Evolutionary conservation across 2,797 vertebrate species (phyloP).

Genomic region (Spatula clypeata): DNA sequence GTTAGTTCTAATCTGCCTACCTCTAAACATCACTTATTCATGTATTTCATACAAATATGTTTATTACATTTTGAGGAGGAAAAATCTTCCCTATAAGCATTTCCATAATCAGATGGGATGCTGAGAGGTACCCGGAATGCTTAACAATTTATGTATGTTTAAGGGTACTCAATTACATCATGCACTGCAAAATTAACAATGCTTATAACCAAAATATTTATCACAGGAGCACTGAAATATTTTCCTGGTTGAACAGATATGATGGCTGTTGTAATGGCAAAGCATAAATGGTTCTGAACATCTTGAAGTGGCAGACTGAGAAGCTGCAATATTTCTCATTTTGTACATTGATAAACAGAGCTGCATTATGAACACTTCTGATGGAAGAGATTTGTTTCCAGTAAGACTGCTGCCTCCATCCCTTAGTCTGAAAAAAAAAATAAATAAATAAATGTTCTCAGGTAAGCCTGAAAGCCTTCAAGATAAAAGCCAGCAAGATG

Average conservation of each 20-base stretch:
- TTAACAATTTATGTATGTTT: not conserved
- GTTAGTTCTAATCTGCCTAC: not conserved
- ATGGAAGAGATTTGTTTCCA: constrained; percentile 30
- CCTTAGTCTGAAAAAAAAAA: not conserved
- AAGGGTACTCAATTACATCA: not conserved
- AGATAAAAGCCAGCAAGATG: constrained; percentile 34
- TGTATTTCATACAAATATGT: not conserved
- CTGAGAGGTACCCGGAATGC: not conserved
- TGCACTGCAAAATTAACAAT: not conserved
- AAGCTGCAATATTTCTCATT: constrained; percentile 19
- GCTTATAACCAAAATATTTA: not conserved
- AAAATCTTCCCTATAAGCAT: not conserved
- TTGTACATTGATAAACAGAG: constrained; percentile 41
- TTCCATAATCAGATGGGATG: not conserved
- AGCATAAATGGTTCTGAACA: not conserved
- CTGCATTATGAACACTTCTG: not conserved
- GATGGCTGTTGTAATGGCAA: constrained; percentile 9
- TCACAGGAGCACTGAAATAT: not conserved
- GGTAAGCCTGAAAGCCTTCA: constrained; percentile 37
- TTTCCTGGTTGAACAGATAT: not conserved
- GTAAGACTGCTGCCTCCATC: not conserved
- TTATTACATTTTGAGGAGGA: not conserved
- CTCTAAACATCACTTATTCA: not conserved
- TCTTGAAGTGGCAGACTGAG: constrained; percentile 3
- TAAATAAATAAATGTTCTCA: not conserved